Base-by-base conservation (phyloP, 2,113 vertebrate genomes). In the Erythrocebus patas region DNA sequence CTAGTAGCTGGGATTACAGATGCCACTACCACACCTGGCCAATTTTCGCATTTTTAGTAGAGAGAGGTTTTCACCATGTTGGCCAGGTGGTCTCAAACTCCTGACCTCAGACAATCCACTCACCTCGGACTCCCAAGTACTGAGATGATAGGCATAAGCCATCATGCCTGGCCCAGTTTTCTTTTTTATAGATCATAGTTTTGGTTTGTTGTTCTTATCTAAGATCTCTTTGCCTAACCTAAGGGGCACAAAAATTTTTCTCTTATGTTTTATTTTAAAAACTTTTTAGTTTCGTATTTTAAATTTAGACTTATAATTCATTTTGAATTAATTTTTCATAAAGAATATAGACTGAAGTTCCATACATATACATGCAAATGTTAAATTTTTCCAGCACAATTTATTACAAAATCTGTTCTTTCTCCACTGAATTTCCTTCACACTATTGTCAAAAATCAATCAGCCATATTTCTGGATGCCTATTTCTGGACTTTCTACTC, bases 311-410 rank as follows among this genome's bases (percentile, higher is more conserved):
- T 72, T 43, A 23, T 66, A 78, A 94, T 55, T 18, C 75, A 73
- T 73, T 92, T 95, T 59, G 4, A 94, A 95, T 96, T 90, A 95
- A 45, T 30, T 96, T 86, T 79, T 43, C 8, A 72, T 43, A 45
- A 30, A 10, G 66, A 75, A 48, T 89, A 80, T 25, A 94, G 6
- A 30, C 43, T 75, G 17, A 86, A 43, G 20, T 75, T 75, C 20
- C 40, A 73, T 73, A 40, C 9, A 75, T 75, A 40, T 4, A 72
- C 5, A 72, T 9, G 35, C 35, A n/a, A 17, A 70, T 6, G 2
- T 59, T 43, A 30, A 43, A 79, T 72, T 90, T 5, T 78, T 96
- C 22, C 5, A 86, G 12, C 27, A 80, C 13, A 70, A 5, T 93
- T 82, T 83, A 17, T n/a, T 83, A 7, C 20, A 89, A 72, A 59